A percentile compares a stretch with the other conserved stretches of the same genome.
phyloP scores from a whole-genome alignment of 2,888 invertebrate species.

The Lissocephala sabroskyi region DNA sequence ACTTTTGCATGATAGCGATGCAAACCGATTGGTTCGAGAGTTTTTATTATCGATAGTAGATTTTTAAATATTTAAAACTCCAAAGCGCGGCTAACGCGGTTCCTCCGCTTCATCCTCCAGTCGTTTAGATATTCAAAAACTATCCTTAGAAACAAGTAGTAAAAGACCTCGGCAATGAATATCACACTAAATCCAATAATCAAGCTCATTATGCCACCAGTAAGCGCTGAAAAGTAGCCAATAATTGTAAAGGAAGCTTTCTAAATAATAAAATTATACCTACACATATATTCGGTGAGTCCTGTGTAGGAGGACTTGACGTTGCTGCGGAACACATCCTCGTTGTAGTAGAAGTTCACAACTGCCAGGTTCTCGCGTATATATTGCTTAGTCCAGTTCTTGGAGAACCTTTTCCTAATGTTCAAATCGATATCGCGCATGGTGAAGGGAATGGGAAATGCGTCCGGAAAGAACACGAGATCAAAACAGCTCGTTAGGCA shows the following conservation, averaged over 20 bases:
- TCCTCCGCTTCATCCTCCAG: background rate
- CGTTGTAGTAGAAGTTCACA: constrained; percentile 81
- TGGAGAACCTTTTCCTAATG: constrained; percentile 32
- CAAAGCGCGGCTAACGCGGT: background rate
- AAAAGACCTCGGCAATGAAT: constrained; percentile 82
- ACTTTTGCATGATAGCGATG: no score
- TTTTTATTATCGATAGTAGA: no score
- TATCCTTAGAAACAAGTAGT: constrained; percentile 78
- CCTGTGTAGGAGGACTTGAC: constrained; percentile 84
- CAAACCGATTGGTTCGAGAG: no score
- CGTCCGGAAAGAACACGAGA: constrained; percentile 77
- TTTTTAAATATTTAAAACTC: no score
- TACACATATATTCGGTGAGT: constrained; percentile 85
- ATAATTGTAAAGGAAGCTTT: background rate
- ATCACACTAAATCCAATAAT: constrained; percentile 88
- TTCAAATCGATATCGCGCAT: constrained; percentile 43
- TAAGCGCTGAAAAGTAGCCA: constrained; percentile 77
- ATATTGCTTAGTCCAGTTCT: constrained; percentile 38
- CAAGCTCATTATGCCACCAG: constrained; percentile 84
- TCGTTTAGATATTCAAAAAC: constrained; percentile 70
- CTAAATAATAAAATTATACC: constrained; percentile 66
- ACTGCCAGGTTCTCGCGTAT: constrained; percentile 78
- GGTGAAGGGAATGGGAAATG: constrained; percentile 75
- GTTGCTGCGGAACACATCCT: constrained; percentile 79
- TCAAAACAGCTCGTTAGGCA: constrained; percentile 85